Evolutionary conservation across 2,113 vertebrate genomes (phyloP).

Genomic region (Synchiropus splendidus): DNA sequence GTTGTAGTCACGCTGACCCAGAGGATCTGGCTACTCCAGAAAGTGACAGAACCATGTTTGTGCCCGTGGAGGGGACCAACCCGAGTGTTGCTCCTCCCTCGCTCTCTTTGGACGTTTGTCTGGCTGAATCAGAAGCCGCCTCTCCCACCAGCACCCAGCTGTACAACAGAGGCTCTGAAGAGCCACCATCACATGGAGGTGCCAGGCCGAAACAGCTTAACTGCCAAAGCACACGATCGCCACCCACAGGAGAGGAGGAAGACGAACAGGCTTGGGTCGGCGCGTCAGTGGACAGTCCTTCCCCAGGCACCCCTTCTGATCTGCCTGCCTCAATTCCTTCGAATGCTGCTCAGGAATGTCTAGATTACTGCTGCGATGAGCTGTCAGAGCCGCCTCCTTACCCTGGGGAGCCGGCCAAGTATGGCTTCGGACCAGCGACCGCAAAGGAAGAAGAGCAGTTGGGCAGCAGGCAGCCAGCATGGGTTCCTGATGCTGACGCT

Average conservation of each 20-base stretch:
- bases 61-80: conserved; percentile 27
- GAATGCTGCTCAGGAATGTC: conserved; percentile 38
- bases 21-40: conserved; percentile 46
- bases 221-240: conserved; percentile 52
- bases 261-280: conserved; percentile 16
- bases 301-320: conserved; percentile 13
- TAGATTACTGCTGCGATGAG: conserved; percentile 59
- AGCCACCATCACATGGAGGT: conserved; percentile 62
- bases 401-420: conserved; percentile 39
- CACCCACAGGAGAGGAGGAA: conserved; percentile 39
- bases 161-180: conserved; percentile 40
- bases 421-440: conserved; percentile 12
- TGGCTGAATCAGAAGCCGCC: conserved; percentile 40
- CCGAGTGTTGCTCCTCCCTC: conserved; percentile 24
- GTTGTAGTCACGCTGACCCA: conserved; percentile 19
- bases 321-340: conserved; percentile 15
- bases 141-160: conserved; percentile 29
- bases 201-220: conserved; percentile 79
- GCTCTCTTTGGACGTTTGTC: conserved; percentile 37
- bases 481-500: conserved; percentile 92
- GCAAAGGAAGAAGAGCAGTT: conserved; percentile 42
- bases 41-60: conserved; percentile 37
- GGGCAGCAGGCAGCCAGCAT: conserved; percentile 77
- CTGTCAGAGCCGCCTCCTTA: conserved; percentile 63
- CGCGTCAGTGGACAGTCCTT: conserved; percentile 11